phyloP scores from a whole-genome alignment of 2,888 invertebrate species.

The Caradrina clavipalpis region DNA sequence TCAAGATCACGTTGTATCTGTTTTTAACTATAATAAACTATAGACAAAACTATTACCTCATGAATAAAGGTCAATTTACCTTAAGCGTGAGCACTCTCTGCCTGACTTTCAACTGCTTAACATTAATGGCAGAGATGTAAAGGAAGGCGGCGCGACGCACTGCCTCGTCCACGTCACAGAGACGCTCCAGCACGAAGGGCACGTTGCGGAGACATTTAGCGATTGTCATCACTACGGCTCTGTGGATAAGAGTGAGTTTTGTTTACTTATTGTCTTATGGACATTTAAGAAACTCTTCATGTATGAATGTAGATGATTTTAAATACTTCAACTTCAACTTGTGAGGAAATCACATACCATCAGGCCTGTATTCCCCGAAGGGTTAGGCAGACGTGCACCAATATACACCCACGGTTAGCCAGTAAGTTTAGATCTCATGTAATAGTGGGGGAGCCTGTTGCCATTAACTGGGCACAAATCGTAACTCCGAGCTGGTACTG shows the following conservation, averaged over 20 bases:
- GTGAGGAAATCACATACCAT: too few species aligned
- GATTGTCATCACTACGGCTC: conserved; percentile 93
- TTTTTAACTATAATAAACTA: neutral
- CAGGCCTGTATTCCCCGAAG: too few species aligned
- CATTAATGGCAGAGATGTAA: conserved; percentile 86
- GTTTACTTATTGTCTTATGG: neutral
- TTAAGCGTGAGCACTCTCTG: conserved; percentile 86
- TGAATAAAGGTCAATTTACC: conserved; percentile 65
- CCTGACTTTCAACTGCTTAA: conserved; percentile 84
- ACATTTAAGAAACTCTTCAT: neutral
- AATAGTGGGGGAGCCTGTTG: too few species aligned
- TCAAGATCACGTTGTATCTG: too few species aligned
- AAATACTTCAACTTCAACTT: too few species aligned
- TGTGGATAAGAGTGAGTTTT: conserved; percentile 65
- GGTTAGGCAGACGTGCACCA: too few species aligned
- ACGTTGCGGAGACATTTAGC: conserved; percentile 94
- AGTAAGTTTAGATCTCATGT: too few species aligned
- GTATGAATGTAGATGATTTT: too few species aligned
- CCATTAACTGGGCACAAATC: too few species aligned
- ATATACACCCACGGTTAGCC: too few species aligned
- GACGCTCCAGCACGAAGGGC: conserved; percentile 93
- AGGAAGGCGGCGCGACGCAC: conserved; percentile 92
- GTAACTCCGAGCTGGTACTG: too few species aligned
- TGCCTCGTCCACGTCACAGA: conserved; percentile 94
- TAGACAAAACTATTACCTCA: neutral